These are phyloP conservation scores for Platypus cylindrus DNA, from an alignment of 2,888 invertebrate genomes.

Conservation along the genomic window DNA sequence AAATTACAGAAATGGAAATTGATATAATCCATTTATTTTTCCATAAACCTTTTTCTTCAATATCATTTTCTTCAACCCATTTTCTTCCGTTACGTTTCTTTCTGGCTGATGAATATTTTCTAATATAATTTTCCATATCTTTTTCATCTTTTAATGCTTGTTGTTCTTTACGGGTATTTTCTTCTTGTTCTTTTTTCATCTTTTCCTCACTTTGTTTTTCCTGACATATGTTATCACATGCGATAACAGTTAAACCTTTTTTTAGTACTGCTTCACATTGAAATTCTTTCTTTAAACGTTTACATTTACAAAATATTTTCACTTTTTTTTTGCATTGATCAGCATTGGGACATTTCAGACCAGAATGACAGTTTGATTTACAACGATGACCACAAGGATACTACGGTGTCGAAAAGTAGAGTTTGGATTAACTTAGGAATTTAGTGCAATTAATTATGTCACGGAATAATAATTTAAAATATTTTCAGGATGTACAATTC, in stretches of 20 bases:
- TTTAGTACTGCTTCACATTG: conserved; percentile 51
- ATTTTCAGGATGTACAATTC: no score
- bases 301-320: conserved; percentile 66
- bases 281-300: conserved; percentile 60
- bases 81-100: conserved; percentile 33
- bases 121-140: conserved; percentile 65
- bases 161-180: conserved; percentile 44
- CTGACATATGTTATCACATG: conserved; percentile 53
- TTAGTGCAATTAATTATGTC: no score
- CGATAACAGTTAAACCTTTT: conserved; percentile 37
- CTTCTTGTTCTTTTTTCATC: conserved; percentile 40
- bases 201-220: conserved; percentile 43
- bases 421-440: background rate
- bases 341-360: conserved; percentile 50
- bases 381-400: conserved; percentile 79
- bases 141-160: conserved; percentile 56
- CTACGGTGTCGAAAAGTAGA: conserved; percentile 33
- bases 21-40: conserved; percentile 38
- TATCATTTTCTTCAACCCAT: conserved; percentile 26
- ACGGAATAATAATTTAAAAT: no score
- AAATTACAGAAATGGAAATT: conserved; percentile 4
- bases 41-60: no score
- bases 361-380: conserved; percentile 58
- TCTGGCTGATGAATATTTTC: conserved; percentile 53
- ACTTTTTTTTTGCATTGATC: conserved; percentile 68